Evolutionary conservation across 2,888 invertebrate genomes (phyloP).

Genomic region (Scaptomyza tumidula): DNA sequence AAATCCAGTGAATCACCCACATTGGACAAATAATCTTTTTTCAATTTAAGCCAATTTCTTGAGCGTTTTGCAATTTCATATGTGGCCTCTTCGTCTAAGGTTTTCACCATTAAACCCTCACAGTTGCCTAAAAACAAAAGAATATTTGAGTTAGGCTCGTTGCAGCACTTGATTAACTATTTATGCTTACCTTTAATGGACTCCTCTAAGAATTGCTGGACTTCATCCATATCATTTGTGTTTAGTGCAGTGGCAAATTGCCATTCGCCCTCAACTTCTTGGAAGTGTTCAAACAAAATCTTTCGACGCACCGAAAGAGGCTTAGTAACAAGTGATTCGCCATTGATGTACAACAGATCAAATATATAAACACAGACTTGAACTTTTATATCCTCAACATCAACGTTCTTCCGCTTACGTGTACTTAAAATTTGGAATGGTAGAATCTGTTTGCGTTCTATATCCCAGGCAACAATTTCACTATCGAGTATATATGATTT

Average conservation of each 20-base stretch:
- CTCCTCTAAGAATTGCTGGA: constrained; percentile 96
- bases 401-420: constrained; percentile 94
- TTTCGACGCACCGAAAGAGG: constrained; percentile 91
- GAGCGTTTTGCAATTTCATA: constrained; percentile 99
- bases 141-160: background rate
- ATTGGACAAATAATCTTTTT: constrained; percentile 98
- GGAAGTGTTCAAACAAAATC: constrained; percentile 89
- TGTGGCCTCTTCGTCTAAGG: constrained; percentile 92
- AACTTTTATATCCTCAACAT: constrained; percentile 86
- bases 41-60: constrained; percentile 97
- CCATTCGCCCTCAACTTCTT: constrained; percentile 92
- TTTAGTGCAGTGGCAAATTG: constrained; percentile 93
- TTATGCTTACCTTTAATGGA: constrained; percentile 91
- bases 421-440: constrained; percentile 99
- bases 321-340: constrained; percentile 91
- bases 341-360: constrained; percentile 97
- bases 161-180: background rate
- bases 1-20: constrained; percentile 98
- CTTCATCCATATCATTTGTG: constrained; percentile 94
- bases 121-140: constrained; percentile 89
- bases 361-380: constrained; percentile 98
- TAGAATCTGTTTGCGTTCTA: constrained; percentile 92
- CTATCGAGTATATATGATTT: constrained; percentile 96
- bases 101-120: constrained; percentile 99
- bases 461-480: constrained; percentile 99